Evolutionary conservation across 2,888 invertebrate genomes (phyloP).

Genomic region (Volucella inanis): DNA sequence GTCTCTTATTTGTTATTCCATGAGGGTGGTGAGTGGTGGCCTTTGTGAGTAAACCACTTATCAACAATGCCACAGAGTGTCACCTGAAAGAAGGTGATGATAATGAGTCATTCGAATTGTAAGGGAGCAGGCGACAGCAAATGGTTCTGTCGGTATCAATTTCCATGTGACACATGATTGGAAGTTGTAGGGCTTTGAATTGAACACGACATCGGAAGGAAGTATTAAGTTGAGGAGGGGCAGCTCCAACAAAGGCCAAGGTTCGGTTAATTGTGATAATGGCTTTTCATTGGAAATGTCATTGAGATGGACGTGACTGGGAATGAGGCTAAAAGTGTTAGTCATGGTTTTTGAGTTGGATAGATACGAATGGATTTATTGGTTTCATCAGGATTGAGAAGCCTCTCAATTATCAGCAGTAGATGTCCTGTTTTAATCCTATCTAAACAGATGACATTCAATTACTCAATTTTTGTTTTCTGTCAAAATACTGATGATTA

Average conservation of each 20-base stretch:
- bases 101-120: conserved; percentile 49
- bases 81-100: conserved; percentile 19
- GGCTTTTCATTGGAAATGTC: conserved; percentile 21
- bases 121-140: neutral
- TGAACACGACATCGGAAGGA: conserved; percentile 25
- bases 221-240: conserved; percentile 8
- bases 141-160: conserved; percentile 29
- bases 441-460: too few species aligned
- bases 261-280: neutral
- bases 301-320: too few species aligned
- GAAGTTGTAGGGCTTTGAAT: conserved; percentile 43
- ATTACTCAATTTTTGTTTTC: too few species aligned
- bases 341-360: too few species aligned
- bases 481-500: too few species aligned
- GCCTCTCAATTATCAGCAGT: too few species aligned
- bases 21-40: neutral
- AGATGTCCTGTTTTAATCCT: too few species aligned
- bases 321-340: too few species aligned
- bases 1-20: conserved; percentile 8
- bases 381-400: too few species aligned
- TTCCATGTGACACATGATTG: conserved; percentile 41
- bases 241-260: neutral
- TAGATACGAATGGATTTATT: too few species aligned
- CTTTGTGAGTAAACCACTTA: conserved; percentile 61
- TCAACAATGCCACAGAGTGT: conserved; percentile 32